Percentiles rank a stretch among this genome's conserved stretches.
These are phyloP conservation scores for Phyllotreta striolata DNA, from an alignment of 2,888 invertebrate species.

Conservation along the genomic window DNA sequence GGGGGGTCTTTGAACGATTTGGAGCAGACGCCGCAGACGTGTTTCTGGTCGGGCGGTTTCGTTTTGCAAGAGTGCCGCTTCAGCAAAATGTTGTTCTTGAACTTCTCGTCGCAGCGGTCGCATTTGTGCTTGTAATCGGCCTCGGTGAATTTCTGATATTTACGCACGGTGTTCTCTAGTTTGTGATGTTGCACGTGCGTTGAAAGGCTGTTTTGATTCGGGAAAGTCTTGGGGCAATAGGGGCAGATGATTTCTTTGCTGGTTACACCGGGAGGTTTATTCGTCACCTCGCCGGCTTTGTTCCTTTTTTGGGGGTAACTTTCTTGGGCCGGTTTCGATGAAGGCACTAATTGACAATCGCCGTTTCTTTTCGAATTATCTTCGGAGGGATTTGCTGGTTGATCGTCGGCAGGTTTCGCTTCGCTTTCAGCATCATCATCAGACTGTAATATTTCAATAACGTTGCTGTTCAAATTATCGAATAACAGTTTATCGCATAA, in stretches of 20 bases:
- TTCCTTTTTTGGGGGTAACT: slow-evolving; percentile 45
- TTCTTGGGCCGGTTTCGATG: slow-evolving; percentile 43
- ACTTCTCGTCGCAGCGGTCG: slow-evolving; percentile 50
- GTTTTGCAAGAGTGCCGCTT: slow-evolving; percentile 50
- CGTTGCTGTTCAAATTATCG: slow-evolving; percentile 42
- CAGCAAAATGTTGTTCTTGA: slow-evolving; percentile 55
- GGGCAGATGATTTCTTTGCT: slow-evolving; percentile 53
- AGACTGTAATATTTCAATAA: slow-evolving; percentile 49
- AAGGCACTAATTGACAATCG: slow-evolving; percentile 37
- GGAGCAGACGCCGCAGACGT: slow-evolving; percentile 52
- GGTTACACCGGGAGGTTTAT: slow-evolving; percentile 5
- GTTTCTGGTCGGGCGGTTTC: slow-evolving; percentile 31
- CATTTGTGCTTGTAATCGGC: slow-evolving; percentile 54
- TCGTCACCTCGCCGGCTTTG: slow-evolving; percentile 37
- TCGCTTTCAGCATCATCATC: slow-evolving; percentile 42
- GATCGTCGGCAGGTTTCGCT: slow-evolving; percentile 27
- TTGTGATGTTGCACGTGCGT: slow-evolving; percentile 58
- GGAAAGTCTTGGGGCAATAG: slow-evolving; percentile 57
- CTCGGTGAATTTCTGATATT: slow-evolving; percentile 31
- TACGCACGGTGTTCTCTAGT: slow-evolving; percentile 48
- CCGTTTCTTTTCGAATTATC: slow-evolving; percentile 42
- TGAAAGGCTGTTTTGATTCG: slow-evolving; percentile 57
- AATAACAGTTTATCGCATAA: slow-evolving; percentile 42
- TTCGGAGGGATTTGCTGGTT: slow-evolving; percentile 21
- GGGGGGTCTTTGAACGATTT: slow-evolving; percentile 48